Evolutionary conservation across 2,797 vertebrate genomes (phyloP).

Genomic region (Coregonus suidteri): DNA sequence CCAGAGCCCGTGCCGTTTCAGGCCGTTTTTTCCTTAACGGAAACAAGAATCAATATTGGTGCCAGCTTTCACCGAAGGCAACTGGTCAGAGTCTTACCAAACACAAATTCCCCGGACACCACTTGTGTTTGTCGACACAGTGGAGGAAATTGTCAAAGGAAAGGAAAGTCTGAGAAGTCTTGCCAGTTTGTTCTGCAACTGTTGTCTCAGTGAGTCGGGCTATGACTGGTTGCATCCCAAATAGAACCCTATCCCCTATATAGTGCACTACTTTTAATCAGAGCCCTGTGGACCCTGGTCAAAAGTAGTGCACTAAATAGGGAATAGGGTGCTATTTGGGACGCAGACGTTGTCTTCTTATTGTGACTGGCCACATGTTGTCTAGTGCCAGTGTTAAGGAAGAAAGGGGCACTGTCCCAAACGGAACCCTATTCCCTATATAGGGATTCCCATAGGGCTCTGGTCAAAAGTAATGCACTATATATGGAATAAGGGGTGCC

Average conservation of each 20-base stretch:
- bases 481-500: background rate
- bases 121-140: constrained; percentile 37
- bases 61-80: constrained; percentile 38
- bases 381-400: constrained; percentile 20
- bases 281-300: background rate
- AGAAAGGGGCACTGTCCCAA: background rate
- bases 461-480: background rate
- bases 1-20: background rate
- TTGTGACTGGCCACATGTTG: constrained; percentile 31
- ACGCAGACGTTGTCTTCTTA: background rate
- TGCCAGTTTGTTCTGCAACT: constrained; percentile 25
- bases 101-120: constrained; percentile 29
- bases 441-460: background rate
- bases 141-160: constrained; percentile 38
- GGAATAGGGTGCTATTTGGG: background rate
- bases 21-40: background rate
- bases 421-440: background rate
- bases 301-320: background rate
- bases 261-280: background rate
- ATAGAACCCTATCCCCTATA: background rate
- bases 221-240: background rate
- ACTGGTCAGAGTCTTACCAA: constrained; percentile 30
- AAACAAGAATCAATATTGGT: constrained; percentile 14
- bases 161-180: constrained; percentile 14
- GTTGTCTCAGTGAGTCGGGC: constrained; percentile 23